Base-by-base conservation (phyloP, 2,888 invertebrate species). In the Synergus laeviventris region DNA sequence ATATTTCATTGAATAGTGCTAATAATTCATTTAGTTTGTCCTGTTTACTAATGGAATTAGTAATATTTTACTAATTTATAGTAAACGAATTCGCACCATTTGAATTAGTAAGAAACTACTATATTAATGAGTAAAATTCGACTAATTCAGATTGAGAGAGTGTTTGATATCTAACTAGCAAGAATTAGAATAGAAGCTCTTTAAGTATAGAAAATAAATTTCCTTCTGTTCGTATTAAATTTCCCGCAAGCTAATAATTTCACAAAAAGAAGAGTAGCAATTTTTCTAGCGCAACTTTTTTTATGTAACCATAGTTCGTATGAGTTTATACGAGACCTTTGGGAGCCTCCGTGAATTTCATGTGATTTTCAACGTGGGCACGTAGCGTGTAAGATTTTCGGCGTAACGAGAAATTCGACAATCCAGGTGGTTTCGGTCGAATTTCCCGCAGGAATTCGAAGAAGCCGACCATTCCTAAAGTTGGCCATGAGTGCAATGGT, bases 381-480 rank as follows among this genome's bases (percentile, higher is more conserved):
- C 60, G 80, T 79, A 76, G 64, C 79, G 77, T 78, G 77, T 79
- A 82, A 82, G 82, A 82, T 82, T 81, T 79, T 81, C 81, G 74
- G 77, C 75, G 79, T 81, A 82, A 82, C 81, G 82, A 81, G 81
- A 82, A 82, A 82, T 76, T 82, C 81, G 78, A 78, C 82, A 76
- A 76, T 78, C 76, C 76, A 42, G 76, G 80, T 75, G 74, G 81
- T 75, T 79, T 76, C 79, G 73, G 74, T 78, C 77, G 81, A 79
- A 82, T 81, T 82, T 80, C 79, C 81, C 78, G 81, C 64, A 79
- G 79, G 82, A 79, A 73, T 77, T 82, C 78, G 73, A 79, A 80
- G 77, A 79, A 78, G 78, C 62, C 76, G 74, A 76, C 77, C 31
- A 70, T 49, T 70, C 45, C n/a, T 12, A 18, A 49, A 70, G 45